Evolutionary conservation across 2,113 vertebrate genomes (phyloP), one percentile per base, ranked within the genome.

Genomic region (Rhinoptilus africanus): DNA sequence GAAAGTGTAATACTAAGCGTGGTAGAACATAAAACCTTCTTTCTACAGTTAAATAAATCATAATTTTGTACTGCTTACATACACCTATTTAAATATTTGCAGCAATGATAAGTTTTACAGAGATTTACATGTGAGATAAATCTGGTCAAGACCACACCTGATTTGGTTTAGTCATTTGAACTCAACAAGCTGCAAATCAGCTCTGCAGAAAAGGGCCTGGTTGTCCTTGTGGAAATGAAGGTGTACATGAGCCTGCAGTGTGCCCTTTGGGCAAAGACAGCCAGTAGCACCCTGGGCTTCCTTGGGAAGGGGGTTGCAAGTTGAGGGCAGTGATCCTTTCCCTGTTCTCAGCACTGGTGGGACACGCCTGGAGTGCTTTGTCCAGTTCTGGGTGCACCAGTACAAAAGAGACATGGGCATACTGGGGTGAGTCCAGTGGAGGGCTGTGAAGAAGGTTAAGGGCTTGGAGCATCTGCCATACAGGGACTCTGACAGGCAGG

Each of bases 171-270:
- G 12, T 71, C 1, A 39, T 69, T 85, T 68, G 21, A 69, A 53
- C 5, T 51, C n/a, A 72, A n/a, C 16, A 91, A 68, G 13, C 6
- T 76, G 26, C 48, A 91, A 82, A 45, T 34, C 32, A 76, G 9
- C 22, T 67, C 47, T 32, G 11, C 37, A 62, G 20, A 72, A 57
- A 62, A 39, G 15, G 9, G 47, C 0, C 10, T 39, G 11, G 6
- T 64, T 12, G 10, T 67, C 23, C 43, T 72, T 12, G 4, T 48
- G 32, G 15, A 37, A 28, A 17, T 54, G 12, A 72, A 50, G 8
- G 8, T 71, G 57, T 57, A 24, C 5, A 15, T 3, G 12, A 92
- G 8, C 4, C 20, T 1, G 0, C 23, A 39, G 41, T 10, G 2
- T 41, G 18, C 7, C 32, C 6, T 76, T 43, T 22, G 15, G 18